Conservation (phyloP, 2,888 invertebrate species). For the Hymenopus coronatus region DNA sequence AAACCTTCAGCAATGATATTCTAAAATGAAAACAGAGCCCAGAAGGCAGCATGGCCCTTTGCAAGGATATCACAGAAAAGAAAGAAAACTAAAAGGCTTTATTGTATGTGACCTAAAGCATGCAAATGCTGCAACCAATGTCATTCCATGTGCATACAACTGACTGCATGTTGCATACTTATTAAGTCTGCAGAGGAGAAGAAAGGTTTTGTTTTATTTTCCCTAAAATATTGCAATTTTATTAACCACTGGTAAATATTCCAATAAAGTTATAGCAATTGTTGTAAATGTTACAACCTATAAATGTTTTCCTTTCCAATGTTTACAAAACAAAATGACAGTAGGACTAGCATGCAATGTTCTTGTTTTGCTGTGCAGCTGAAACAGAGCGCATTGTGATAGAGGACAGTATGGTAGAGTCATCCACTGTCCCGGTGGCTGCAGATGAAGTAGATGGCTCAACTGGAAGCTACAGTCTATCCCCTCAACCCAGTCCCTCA, state of each 20-base stretch:
- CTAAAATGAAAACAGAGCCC: too few species aligned
- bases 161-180: background rate
- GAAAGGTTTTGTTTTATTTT: background rate
- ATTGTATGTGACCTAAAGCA: background rate
- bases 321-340: background rate
- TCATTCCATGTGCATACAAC: background rate
- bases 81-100: background rate
- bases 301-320: background rate
- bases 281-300: too few species aligned
- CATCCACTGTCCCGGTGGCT: conserved; percentile 41
- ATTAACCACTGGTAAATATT: too few species aligned
- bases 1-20: too few species aligned
- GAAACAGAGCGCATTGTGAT: conserved; percentile 60
- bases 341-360: background rate
- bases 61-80: too few species aligned
- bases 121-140: background rate
- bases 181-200: background rate
- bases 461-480: conserved; percentile 43
- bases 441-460: conserved; percentile 37
- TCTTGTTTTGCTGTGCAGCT: conserved; percentile 49
- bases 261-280: too few species aligned
- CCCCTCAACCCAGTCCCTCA: conserved; percentile 50
- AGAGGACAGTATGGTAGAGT: conserved; percentile 42
- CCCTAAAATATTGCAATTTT: too few species aligned
- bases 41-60: too few species aligned